Evolutionary conservation across 2,797 vertebrate species (phyloP).

Genomic region (Bufotes viridis): DNA sequence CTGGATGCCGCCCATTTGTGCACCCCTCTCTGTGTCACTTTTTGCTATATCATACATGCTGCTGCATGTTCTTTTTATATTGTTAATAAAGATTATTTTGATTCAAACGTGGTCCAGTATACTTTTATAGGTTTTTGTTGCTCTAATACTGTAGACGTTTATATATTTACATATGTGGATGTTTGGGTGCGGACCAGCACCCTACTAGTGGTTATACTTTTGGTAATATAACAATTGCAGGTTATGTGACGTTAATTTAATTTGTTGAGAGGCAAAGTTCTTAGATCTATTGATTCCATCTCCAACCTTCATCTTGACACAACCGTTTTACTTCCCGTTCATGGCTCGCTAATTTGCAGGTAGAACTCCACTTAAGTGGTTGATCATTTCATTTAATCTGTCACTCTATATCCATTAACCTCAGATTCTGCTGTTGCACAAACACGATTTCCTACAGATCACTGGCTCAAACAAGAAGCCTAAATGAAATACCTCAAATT

Average conservation of each 20-base stretch:
- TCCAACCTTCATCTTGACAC: conserved; percentile 20
- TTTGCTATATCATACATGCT: no score
- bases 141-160: no score
- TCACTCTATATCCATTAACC: conserved; percentile 69
- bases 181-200: no score
- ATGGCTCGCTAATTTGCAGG: conserved; percentile 65
- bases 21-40: no score
- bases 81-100: no score
- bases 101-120: no score
- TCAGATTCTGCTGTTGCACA: conserved; percentile 71
- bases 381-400: conserved; percentile 68
- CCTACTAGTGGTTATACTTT: no score
- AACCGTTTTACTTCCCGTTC: conserved; percentile 38
- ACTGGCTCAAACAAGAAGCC: conserved; percentile 71
- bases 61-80: no score
- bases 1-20: no score
- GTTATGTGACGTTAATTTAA: neutral
- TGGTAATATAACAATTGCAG: neutral
- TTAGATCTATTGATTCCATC: conserved; percentile 39
- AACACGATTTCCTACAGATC: conserved; percentile 75
- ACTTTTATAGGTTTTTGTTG: no score
- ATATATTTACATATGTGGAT: no score
- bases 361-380: conserved; percentile 65
- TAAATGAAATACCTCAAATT: conserved; percentile 78
- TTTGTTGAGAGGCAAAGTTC: conserved; percentile 17